phyloP scores from a whole-genome alignment of 2,888 invertebrate species.

The Eupsilia transversa region DNA sequence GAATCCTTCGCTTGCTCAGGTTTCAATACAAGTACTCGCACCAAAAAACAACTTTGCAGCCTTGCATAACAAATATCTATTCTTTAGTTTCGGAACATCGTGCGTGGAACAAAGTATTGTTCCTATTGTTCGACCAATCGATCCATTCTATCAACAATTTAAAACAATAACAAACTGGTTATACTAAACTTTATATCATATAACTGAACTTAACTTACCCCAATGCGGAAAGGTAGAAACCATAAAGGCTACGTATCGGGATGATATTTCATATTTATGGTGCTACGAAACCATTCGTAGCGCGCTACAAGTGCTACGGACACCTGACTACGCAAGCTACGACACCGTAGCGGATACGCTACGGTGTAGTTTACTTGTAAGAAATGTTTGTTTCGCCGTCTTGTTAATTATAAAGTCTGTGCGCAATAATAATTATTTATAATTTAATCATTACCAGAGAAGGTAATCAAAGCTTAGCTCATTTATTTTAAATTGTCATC shows the following conservation, averaged over 20 bases:
- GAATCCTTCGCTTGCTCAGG: no score
- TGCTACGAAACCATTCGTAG: slow-evolving; percentile 42
- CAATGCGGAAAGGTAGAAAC: slow-evolving; percentile 28
- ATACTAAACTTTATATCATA: slow-evolving; percentile 1
- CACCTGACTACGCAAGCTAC: slow-evolving; percentile 53
- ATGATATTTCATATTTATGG: slow-evolving; percentile 54
- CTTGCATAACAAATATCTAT: no score
- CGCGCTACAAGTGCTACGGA: slow-evolving; percentile 47
- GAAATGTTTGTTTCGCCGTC: background rate
- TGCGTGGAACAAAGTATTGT: no score
- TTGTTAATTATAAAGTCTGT: background rate
- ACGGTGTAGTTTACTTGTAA: background rate
- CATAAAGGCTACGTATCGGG: slow-evolving; percentile 34
- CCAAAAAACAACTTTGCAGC: no score
- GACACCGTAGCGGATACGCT: slow-evolving; percentile 33
- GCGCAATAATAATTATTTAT: background rate
- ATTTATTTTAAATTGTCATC: background rate
- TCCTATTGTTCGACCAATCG: background rate
- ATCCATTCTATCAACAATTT: background rate
- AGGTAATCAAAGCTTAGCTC: background rate
- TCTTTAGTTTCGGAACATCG: no score
- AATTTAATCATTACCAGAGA: background rate
- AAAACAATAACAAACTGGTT: slow-evolving; percentile 1
- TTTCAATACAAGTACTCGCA: no score
- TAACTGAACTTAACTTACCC: slow-evolving; percentile 4